phyloP scores from a whole-genome alignment of 2,888 invertebrate species.

The Trimorus sp. region DNA sequence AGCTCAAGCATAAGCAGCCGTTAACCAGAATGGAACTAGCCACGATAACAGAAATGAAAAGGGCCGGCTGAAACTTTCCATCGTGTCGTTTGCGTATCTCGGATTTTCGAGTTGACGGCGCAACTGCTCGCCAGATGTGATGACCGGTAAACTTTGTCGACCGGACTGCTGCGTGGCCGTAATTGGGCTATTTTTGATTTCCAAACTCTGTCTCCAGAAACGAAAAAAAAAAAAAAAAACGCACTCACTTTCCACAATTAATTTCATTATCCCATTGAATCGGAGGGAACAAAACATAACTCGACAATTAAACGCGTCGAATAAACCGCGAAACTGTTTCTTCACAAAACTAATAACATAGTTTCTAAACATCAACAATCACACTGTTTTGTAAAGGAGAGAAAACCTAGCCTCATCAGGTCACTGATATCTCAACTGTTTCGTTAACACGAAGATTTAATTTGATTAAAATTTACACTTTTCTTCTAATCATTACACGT shows the following conservation, averaged over 20 bases:
- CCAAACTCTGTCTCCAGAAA: neutral
- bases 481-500: too few relatives aligned
- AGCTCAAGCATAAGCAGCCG: too few relatives aligned
- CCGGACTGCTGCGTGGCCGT: too few relatives aligned
- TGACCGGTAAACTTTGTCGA: slow-evolving; percentile 10
- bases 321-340: neutral
- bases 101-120: neutral
- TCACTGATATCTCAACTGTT: too few relatives aligned
- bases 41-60: too few relatives aligned
- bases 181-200: too few relatives aligned
- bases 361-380: slow-evolving; percentile 47
- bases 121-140: slow-evolving; percentile 48
- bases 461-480: neutral
- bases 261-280: slow-evolving; percentile 15
- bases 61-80: slow-evolving; percentile 29
- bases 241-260: slow-evolving; percentile 28
- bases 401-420: too few relatives aligned
- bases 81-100: slow-evolving; percentile 9
- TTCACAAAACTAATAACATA: slow-evolving; percentile 42
- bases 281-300: slow-evolving; percentile 14
- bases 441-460: neutral
- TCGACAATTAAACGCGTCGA: slow-evolving; percentile 27
- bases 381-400: neutral
- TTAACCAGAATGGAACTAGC: too few relatives aligned
- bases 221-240: neutral